Evolutionary conservation across 2,888 invertebrate species (phyloP).

Genomic region (Hydroisotoma schaefferi): DNA sequence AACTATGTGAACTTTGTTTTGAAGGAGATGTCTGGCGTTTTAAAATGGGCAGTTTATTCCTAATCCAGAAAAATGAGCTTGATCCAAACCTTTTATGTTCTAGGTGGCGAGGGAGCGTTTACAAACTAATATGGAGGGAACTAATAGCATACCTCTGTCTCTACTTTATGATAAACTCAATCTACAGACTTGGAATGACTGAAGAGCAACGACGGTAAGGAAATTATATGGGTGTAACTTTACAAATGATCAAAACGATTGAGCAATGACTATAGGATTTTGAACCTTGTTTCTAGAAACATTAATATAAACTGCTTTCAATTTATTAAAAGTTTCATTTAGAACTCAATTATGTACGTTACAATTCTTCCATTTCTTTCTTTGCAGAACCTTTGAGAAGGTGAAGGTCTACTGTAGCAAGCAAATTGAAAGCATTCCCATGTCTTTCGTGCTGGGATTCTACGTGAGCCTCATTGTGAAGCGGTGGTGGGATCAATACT

Average conservation of each 20-base stretch:
- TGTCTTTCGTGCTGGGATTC: constrained; percentile 93
- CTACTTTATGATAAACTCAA: constrained; percentile 80
- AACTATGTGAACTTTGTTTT: no score
- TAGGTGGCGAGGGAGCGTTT: constrained; percentile 95
- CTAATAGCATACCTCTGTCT: constrained; percentile 77
- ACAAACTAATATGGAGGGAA: constrained; percentile 93
- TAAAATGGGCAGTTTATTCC: no score
- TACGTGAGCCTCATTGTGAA: constrained; percentile 88
- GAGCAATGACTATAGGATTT: no score
- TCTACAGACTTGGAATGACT: constrained; percentile 78
- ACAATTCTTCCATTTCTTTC: neutral
- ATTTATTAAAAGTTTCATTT: no score
- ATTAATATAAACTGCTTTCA: no score
- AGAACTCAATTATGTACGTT: no score
- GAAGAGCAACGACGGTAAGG: constrained; percentile 76
- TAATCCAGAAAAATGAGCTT: constrained; percentile 33
- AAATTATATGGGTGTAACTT: no score
- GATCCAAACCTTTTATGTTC: no score
- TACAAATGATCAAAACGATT: no score
- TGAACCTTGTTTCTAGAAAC: no score
- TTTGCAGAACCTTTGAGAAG: constrained; percentile 79
- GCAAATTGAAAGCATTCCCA: constrained; percentile 85
- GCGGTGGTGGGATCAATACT: constrained; percentile 95
- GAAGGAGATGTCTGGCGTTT: no score
- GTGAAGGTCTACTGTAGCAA: constrained; percentile 80